phyloP scores from a whole-genome alignment of 2,888 invertebrate genomes.

The Linnaemya tessellans region DNA sequence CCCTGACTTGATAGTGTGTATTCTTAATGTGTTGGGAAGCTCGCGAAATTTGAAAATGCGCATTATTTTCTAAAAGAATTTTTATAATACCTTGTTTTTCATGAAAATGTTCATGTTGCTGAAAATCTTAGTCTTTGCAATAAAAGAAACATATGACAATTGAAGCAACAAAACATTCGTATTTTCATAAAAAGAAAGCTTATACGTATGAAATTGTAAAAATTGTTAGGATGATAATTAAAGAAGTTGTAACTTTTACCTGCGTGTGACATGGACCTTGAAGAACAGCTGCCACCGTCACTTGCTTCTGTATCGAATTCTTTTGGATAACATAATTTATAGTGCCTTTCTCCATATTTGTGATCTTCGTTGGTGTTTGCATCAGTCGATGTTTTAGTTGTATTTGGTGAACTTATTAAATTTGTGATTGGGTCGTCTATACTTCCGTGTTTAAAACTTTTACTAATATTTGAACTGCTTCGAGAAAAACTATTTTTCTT shows the following conservation, averaged over 20 bases:
- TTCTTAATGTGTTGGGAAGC: too few relatives aligned
- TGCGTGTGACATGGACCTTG: constrained; percentile 39
- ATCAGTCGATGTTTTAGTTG: constrained; percentile 26
- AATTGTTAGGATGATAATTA: neutral
- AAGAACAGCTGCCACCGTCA: constrained; percentile 16
- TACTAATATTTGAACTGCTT: constrained; percentile 42
- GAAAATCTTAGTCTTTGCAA: too few relatives aligned
- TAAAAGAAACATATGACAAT: neutral
- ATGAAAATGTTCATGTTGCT: too few relatives aligned
- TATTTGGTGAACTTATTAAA: constrained; percentile 43
- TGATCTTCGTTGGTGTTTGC: constrained; percentile 40
- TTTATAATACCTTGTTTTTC: too few relatives aligned
- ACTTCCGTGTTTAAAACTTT: constrained; percentile 30
- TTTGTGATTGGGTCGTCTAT: constrained; percentile 41
- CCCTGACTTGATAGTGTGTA: too few relatives aligned
- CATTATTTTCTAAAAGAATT: too few relatives aligned
- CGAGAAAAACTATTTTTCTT: constrained; percentile 18
- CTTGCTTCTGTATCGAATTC: neutral
- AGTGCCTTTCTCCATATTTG: constrained; percentile 10
- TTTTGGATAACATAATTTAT: constrained; percentile 28
- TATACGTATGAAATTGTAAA: neutral
- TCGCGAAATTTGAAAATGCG: too few relatives aligned
- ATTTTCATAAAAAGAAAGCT: neutral
- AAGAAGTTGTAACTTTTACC: neutral
- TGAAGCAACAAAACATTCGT: too few relatives aligned